Conservation (phyloP, 2,888 invertebrate species). For the Oscheius onirici region DNA sequence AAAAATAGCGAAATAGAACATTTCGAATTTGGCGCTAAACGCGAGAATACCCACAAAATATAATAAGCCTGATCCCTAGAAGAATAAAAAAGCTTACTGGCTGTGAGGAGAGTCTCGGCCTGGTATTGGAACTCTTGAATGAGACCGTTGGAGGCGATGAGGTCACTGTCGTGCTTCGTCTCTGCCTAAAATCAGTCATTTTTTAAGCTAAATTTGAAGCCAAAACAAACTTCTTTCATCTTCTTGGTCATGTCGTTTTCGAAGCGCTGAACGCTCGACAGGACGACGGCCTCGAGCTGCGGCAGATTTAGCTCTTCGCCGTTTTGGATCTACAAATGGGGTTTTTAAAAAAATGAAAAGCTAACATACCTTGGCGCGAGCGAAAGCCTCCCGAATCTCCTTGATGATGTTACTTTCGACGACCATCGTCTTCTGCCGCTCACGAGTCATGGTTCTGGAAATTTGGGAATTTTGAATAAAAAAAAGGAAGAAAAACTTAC, state of each 20-base stretch:
- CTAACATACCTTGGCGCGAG: constrained; percentile 16
- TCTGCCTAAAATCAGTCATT: constrained; percentile 5
- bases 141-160: constrained; percentile 5
- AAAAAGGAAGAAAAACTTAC: too few relatives aligned
- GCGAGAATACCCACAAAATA: too few relatives aligned
- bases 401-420: constrained; percentile 25
- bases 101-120: background rate
- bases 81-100: constrained; percentile 2
- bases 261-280: constrained; percentile 1
- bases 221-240: background rate
- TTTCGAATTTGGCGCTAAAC: too few relatives aligned
- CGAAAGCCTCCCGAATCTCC: constrained; percentile 11
- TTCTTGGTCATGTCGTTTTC: constrained; percentile 21
- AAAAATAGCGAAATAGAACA: too few relatives aligned
- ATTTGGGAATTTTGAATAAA: background rate
- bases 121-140: background rate
- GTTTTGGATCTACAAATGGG: background rate
- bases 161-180: constrained; percentile 3
- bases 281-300: background rate
- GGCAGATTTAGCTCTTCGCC: background rate
- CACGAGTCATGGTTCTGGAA: constrained; percentile 24
- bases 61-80: too few relatives aligned
- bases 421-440: constrained; percentile 26
- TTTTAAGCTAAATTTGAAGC: background rate
- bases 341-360: background rate